A percentile compares a stretch with the other conserved stretches of the same genome.
Conservation (phyloP, 2,888 invertebrate species). For the Heliconius ethilla region DNA sequence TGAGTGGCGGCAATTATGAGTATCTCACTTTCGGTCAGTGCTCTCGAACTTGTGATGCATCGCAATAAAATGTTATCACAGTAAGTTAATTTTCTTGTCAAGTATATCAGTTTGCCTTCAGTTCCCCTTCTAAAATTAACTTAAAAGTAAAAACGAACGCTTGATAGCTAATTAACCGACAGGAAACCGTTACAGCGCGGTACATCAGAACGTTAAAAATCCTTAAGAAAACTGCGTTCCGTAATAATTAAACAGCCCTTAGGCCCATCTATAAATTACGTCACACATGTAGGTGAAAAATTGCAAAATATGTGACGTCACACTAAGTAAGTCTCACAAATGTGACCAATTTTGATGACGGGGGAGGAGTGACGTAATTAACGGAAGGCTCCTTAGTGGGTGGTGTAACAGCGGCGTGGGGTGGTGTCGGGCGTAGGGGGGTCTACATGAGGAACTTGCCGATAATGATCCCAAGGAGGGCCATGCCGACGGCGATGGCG, state of each 20-base stretch:
- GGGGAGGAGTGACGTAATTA: not conserved
- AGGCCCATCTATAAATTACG: conserved; percentile 1
- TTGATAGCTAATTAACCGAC: not conserved
- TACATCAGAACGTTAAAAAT: not conserved
- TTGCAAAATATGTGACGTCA: not conserved
- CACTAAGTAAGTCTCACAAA: not conserved
- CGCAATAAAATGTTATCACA: no score
- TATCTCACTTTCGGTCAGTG: no score
- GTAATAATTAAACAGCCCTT: not conserved
- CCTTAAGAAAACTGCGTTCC: not conserved
- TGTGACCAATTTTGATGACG: no score
- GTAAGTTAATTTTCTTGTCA: no score
- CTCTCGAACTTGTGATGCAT: no score
- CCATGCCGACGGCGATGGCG: conserved; percentile 85
- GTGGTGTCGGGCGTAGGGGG: conserved; percentile 51
- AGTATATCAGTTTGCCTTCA: no score
- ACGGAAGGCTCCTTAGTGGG: conserved; percentile 51
- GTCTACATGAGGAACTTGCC: conserved; percentile 92
- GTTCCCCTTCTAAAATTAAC: no score
- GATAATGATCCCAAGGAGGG: conserved; percentile 87
- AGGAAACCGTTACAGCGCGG: not conserved
- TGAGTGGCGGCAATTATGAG: no score
- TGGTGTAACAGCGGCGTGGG: conserved; percentile 66
- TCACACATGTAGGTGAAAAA: conserved; percentile 1
- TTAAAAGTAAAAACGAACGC: not conserved